Evolutionary conservation across 2,888 invertebrate species (phyloP).

Genomic region (Cheilosia impressa): DNA sequence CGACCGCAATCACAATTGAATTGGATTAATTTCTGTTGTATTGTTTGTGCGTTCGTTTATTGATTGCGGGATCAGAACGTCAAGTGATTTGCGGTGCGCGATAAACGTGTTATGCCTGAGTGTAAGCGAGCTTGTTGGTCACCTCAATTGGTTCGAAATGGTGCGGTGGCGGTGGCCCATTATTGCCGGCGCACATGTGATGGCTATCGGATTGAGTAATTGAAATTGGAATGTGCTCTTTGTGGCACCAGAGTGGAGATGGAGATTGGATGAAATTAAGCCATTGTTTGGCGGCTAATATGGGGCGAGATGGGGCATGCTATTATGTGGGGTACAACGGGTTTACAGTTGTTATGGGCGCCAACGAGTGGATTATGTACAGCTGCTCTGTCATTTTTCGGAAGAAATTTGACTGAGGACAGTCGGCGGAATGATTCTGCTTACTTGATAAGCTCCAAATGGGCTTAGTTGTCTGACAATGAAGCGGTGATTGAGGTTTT

Average conservation of each 20-base stretch:
- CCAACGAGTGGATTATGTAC: conserved; percentile 2
- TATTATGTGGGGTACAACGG: not conserved
- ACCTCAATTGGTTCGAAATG: conserved; percentile 22
- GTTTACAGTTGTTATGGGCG: not conserved
- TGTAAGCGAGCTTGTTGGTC: conserved; percentile 51
- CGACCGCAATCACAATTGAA: conserved; percentile 60
- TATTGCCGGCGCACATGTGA: conserved; percentile 36
- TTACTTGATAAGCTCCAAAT: too few relatives aligned
- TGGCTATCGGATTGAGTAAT: conserved; percentile 68
- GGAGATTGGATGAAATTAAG: conserved; percentile 57
- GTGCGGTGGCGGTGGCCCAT: conserved; percentile 44
- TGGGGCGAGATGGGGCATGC: conserved; percentile 4
- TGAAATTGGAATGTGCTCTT: conserved; percentile 58
- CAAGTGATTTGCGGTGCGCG: conserved; percentile 53
- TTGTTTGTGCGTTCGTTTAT: conserved; percentile 52
- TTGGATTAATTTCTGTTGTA: conserved; percentile 53
- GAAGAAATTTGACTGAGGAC: not conserved
- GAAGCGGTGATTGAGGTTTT: too few relatives aligned
- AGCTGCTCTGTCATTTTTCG: not conserved
- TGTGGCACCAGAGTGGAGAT: conserved; percentile 17
- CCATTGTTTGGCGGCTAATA: conserved; percentile 55
- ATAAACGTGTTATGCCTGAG: conserved; percentile 44
- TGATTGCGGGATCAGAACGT: conserved; percentile 56
- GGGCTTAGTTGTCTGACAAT: too few relatives aligned
- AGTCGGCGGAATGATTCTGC: too few relatives aligned